Evolutionary conservation across 2,888 invertebrate genomes (phyloP).

Genomic region (Globia sparganii): DNA sequence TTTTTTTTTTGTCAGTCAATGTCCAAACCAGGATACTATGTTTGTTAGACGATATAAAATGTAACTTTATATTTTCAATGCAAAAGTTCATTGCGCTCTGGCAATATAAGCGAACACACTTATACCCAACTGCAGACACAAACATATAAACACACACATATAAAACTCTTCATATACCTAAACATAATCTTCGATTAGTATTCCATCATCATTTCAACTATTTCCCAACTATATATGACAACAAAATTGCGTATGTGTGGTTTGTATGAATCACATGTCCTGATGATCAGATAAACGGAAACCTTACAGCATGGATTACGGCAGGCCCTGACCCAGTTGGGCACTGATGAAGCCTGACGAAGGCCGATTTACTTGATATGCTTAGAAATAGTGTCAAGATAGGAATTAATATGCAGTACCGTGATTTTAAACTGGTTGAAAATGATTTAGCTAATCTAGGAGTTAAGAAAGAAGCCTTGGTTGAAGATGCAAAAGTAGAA

Average conservation of each 20-base stretch:
- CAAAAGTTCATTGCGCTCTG: constrained; percentile 51
- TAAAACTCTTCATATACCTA: not conserved
- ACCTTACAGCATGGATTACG: constrained; percentile 61
- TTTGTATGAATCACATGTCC: constrained; percentile 60
- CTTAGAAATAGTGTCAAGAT: constrained; percentile 59
- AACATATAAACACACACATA: not conserved
- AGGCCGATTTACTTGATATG: constrained; percentile 56
- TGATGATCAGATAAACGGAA: constrained; percentile 65
- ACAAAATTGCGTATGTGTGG: constrained; percentile 41
- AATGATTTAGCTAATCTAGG: not conserved
- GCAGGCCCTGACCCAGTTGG: constrained; percentile 58
- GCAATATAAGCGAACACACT: not conserved
- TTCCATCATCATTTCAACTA: constrained; percentile 50
- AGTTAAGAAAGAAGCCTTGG: not conserved
- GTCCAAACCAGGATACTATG: constrained; percentile 2
- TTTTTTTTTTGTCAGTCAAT: not conserved
- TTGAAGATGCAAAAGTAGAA: not conserved
- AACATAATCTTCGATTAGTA: constrained; percentile 52
- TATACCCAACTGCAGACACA: not conserved
- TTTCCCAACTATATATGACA: constrained; percentile 60
- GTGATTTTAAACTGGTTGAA: constrained; percentile 15
- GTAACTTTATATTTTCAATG: constrained; percentile 48
- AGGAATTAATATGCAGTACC: constrained; percentile 34
- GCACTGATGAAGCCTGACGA: constrained; percentile 55
- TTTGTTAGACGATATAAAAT: not conserved